phyloP scores from a whole-genome alignment of 2,113 vertebrate species.

The Neolamprologus falcicula region DNA sequence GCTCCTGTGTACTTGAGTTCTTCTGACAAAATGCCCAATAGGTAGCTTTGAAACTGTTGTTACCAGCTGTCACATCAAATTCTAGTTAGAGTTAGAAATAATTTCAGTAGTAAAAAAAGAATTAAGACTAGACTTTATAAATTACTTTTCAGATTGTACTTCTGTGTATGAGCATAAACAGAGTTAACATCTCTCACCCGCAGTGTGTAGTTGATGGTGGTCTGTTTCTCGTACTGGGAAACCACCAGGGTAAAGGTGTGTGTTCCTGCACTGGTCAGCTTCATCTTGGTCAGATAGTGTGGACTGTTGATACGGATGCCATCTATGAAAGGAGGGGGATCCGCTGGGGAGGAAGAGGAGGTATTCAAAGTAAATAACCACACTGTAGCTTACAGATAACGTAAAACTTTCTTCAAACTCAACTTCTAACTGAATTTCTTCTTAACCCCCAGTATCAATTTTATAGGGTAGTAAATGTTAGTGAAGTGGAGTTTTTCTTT shows the following conservation, averaged over 20 bases:
- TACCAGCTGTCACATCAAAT: not conserved
- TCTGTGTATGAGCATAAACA: not conserved
- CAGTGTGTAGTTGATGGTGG: slow-evolving; percentile 96
- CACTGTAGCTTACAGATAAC: not conserved
- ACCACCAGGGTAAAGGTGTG: slow-evolving; percentile 94
- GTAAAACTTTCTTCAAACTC: not conserved
- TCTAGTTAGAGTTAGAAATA: not conserved
- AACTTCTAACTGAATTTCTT: not conserved
- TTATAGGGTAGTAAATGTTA: not conserved
- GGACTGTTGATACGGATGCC: slow-evolving; percentile 98
- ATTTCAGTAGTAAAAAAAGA: not conserved
- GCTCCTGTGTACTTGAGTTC: not conserved
- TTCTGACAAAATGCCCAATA: not conserved
- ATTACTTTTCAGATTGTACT: not conserved
- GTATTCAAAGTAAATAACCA: not conserved
- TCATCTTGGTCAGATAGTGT: slow-evolving; percentile 97
- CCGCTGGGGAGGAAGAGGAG: slow-evolving; percentile 66
- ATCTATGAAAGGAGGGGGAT: slow-evolving; percentile 91
- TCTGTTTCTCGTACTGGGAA: slow-evolving; percentile 98
- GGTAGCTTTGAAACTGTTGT: not conserved
- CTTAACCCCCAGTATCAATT: fast-evolving
- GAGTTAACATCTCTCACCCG: slow-evolving; percentile 67
- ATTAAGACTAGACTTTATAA: not conserved
- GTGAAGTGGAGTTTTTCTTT: not conserved
- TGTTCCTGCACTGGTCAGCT: slow-evolving; percentile 81